Percentiles rank a stretch among this genome's conserved stretches.
These are phyloP conservation scores for Lycia hirtaria DNA, from an alignment of 2,888 invertebrate genomes.

Conservation along the genomic window DNA sequence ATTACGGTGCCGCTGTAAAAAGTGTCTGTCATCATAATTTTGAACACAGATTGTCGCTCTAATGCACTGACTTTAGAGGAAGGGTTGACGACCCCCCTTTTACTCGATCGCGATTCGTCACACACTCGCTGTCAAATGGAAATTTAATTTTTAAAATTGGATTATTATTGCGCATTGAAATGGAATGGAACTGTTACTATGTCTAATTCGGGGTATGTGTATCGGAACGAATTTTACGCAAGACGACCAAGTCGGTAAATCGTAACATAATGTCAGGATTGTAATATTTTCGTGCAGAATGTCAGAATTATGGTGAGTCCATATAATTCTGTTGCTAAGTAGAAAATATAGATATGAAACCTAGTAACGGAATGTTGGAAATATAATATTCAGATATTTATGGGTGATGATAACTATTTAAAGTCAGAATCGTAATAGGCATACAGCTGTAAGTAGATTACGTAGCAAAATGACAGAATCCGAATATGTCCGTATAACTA, in stretches of 20 bases:
- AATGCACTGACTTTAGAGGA: conserved; percentile 68
- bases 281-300: too few species aligned
- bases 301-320: too few species aligned
- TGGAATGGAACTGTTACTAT: conserved; percentile 63
- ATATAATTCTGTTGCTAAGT: too few species aligned
- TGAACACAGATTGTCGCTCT: conserved; percentile 80
- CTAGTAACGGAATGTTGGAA: too few species aligned
- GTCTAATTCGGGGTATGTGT: conserved; percentile 29
- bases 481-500: too few species aligned
- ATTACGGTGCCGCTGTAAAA: conserved; percentile 72
- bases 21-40: conserved; percentile 79
- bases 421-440: too few species aligned
- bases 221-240: not conserved
- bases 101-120: conserved; percentile 76
- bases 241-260: not conserved
- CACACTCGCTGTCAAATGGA: conserved; percentile 80
- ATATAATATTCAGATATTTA: too few species aligned
- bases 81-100: conserved; percentile 76
- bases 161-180: conserved; percentile 72
- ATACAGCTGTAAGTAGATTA: too few species aligned
- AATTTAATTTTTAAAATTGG: conserved; percentile 81
- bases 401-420: too few species aligned
- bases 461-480: too few species aligned
- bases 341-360: too few species aligned
- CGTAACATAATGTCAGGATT: too few species aligned